A percentile compares a stretch with the other conserved stretches of the same genome.
Evolutionary conservation across 2,113 vertebrate genomes (phyloP).

Genomic region (Piaya cayana): DNA sequence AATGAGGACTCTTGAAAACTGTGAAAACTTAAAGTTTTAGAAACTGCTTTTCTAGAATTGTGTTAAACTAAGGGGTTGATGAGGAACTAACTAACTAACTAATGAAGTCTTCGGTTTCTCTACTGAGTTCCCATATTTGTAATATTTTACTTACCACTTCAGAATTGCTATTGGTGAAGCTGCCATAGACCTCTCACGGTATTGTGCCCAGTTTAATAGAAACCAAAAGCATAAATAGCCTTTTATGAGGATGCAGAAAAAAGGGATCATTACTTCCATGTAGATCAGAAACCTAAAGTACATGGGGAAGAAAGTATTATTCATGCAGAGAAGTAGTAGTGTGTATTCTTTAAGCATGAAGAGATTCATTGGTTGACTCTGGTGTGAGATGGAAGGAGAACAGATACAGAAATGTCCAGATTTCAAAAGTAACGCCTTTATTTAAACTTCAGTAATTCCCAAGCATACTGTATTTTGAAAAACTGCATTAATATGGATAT

Average conservation of each 20-base stretch:
- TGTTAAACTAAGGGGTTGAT: fast-evolving
- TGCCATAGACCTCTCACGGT: neutral
- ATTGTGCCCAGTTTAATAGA: neutral
- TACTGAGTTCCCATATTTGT: neutral
- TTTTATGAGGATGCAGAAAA: neutral
- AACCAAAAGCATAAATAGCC: neutral
- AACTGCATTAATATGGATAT: neutral
- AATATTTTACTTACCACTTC: neutral
- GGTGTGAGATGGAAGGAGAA: neutral
- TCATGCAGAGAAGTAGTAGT: neutral
- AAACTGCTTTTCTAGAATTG: neutral
- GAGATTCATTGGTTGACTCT: neutral
- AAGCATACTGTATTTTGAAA: neutral
- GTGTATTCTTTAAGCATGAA: neutral
- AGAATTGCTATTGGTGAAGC: no score
- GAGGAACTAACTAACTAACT: neutral
- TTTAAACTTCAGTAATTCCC: neutral
- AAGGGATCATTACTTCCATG: neutral
- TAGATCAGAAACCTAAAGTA: neutral
- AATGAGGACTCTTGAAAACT: neutral
- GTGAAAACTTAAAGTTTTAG: neutral
- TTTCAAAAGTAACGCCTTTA: neutral
- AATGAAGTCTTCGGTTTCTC: neutral
- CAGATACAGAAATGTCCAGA: neutral
- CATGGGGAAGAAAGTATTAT: neutral